Conservation (phyloP, 2,113 vertebrate genomes). For the Lathamus discolor region DNA sequence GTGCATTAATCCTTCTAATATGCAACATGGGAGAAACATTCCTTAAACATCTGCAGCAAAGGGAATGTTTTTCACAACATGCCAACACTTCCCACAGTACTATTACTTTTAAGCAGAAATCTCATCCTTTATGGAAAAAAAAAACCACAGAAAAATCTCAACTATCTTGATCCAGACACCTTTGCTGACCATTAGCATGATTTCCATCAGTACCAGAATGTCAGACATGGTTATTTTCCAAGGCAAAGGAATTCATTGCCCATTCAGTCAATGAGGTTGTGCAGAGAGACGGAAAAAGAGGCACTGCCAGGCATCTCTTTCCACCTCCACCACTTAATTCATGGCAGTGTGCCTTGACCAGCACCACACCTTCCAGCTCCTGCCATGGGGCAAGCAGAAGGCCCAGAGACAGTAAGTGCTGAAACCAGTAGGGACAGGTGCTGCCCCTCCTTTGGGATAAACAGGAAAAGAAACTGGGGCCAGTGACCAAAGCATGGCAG, state of each 20-base stretch:
- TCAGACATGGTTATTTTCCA: not conserved
- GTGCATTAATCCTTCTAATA: not conserved
- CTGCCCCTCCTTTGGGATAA: not conserved
- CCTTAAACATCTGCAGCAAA: not conserved
- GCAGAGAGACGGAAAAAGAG: not conserved
- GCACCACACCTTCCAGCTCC: not conserved
- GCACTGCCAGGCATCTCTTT: not conserved
- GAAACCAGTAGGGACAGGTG: not conserved
- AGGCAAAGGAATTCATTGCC: not conserved
- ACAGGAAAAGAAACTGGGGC: not conserved
- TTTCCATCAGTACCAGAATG: not conserved
- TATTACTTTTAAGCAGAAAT: not conserved
- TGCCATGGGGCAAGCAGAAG: not conserved
- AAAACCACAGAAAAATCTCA: not conserved
- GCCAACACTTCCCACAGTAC: accelerated
- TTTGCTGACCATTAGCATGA: not conserved
- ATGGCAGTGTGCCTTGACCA: not conserved
- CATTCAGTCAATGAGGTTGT: not conserved
- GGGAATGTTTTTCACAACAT: not conserved
- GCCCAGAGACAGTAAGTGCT: not conserved
- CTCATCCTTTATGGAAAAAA: not conserved
- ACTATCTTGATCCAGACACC: not conserved
- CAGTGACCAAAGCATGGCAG: accelerated
- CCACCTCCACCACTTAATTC: not conserved
- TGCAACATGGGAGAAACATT: not conserved